These are phyloP conservation scores for Xiphorhynchus elegans DNA, from an alignment of 2,113 vertebrate genomes.

Conservation along the genomic window DNA sequence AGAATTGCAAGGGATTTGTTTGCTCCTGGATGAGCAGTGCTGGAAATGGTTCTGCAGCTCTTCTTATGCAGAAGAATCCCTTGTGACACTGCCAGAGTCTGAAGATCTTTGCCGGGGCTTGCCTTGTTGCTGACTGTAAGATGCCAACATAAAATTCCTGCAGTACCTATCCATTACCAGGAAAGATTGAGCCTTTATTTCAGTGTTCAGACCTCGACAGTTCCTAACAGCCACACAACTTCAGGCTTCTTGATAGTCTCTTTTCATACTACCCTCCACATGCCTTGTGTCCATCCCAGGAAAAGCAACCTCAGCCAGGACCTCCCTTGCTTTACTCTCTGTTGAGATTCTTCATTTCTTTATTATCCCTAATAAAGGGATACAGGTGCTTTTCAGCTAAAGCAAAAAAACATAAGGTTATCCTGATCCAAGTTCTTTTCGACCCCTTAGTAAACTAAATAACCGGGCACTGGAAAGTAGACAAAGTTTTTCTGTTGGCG, in stretches of 20 bases:
- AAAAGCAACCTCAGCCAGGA: not conserved
- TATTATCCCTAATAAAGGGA: too few species aligned
- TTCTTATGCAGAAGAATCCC: not conserved
- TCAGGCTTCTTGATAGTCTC: not conserved
- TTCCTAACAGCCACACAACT: not conserved
- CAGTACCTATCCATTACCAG: not conserved
- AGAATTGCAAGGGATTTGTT: not conserved
- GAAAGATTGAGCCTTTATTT: not conserved
- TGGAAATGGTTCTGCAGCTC: not conserved
- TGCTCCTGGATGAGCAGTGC: not conserved
- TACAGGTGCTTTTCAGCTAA: not conserved
- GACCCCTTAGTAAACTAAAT: not conserved
- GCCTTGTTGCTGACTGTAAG: not conserved
- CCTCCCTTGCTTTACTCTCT: not conserved
- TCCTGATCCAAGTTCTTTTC: not conserved
- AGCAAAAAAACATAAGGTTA: not conserved
- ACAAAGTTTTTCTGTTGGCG: not conserved
- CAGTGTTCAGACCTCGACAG: not conserved
- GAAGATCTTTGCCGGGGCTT: not conserved
- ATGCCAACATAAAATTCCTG: not conserved
- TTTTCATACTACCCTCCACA: not conserved
- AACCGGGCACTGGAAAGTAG: not conserved
- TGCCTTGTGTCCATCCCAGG: not conserved
- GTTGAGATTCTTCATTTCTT: not conserved
- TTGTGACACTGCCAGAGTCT: not conserved